phyloP scores from a whole-genome alignment of 2,113 vertebrate genomes.

The Ceuthmochares aereus region DNA sequence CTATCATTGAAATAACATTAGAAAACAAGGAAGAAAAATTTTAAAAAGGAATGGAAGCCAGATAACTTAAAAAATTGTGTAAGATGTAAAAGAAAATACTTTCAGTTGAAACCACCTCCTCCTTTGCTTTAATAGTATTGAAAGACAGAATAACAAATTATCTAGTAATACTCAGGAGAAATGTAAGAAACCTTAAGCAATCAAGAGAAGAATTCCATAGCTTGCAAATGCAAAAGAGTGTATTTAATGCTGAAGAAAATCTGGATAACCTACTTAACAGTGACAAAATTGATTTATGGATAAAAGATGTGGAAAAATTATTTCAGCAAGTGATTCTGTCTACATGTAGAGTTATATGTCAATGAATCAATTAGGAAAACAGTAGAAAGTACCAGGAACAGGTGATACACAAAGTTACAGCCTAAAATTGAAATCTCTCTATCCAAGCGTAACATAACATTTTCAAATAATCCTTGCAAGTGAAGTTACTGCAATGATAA shows the following conservation, averaged over 20 bases:
- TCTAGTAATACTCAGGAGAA: not conserved
- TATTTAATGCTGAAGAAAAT: not conserved
- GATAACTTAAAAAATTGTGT: not conserved
- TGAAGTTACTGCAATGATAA: not conserved
- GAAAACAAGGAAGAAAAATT: not conserved
- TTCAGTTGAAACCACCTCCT: not conserved
- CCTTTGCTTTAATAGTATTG: not conserved
- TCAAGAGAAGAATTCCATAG: not conserved
- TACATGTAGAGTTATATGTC: not conserved
- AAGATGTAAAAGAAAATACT: not conserved
- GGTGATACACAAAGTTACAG: rapidly evolving
- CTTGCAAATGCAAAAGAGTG: not conserved
- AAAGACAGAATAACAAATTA: not conserved
- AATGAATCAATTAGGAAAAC: not conserved
- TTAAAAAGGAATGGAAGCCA: not conserved
- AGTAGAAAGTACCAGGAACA: not conserved
- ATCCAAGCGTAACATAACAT: not conserved
- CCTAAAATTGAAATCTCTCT: not conserved
- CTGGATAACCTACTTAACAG: not conserved
- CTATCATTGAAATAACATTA: not conserved
- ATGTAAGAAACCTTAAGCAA: not conserved
- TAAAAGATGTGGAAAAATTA: not conserved
- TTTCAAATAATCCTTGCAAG: not conserved
- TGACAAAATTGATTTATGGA: not conserved
- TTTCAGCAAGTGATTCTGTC: not conserved